phyloP scores from a whole-genome alignment of 2,113 vertebrate genomes.

The Periophthalmodon schlosseri region DNA sequence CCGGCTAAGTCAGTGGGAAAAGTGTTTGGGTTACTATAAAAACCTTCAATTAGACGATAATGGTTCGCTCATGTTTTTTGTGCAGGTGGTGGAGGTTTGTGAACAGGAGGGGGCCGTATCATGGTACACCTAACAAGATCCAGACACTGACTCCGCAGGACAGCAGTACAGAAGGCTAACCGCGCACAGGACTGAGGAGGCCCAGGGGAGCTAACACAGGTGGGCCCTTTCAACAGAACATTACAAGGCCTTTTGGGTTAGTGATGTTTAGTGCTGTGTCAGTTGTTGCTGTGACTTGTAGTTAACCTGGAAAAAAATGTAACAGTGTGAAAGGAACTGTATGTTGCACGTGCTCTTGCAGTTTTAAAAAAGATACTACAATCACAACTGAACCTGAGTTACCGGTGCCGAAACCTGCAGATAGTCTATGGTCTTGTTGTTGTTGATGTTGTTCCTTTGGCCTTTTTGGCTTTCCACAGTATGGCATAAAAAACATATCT shows the following conservation, averaged over 20 bases:
- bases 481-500: too few species aligned
- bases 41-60: constrained; percentile 12
- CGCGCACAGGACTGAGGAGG: neutral
- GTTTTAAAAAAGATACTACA: too few species aligned
- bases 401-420: too few species aligned
- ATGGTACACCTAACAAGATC: constrained; percentile 7
- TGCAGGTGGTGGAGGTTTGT: constrained; percentile 2
- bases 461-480: too few species aligned
- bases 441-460: too few species aligned
- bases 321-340: neutral
- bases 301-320: neutral
- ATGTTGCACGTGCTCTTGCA: too few species aligned
- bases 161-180: constrained; percentile 18
- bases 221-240: neutral
- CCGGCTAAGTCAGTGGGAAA: neutral
- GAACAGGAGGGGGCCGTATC: constrained; percentile 8
- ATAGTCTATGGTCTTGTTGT: too few species aligned
- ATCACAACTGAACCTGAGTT: too few species aligned
- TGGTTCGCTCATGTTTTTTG: constrained; percentile 28
- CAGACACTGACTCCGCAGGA: neutral
- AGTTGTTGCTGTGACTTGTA: too few species aligned
- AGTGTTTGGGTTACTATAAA: constrained; percentile 1
- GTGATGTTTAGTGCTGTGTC: neutral
- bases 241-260: neutral
- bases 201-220: neutral